Evolutionary conservation across 2,113 vertebrate genomes (phyloP).

Genomic region (Otis tarda): DNA sequence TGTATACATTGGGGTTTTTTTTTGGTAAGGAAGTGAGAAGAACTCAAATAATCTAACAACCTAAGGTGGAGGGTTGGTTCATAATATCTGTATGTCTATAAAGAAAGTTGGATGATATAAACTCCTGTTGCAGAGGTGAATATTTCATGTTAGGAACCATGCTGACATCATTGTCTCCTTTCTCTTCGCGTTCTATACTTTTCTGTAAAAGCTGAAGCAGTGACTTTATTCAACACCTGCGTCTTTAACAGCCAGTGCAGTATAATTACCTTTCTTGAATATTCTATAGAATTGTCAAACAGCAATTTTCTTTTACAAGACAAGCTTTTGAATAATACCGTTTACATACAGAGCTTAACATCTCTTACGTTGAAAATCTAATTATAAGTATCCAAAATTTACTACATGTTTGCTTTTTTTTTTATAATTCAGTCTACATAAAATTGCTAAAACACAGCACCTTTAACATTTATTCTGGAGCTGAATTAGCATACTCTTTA

Average conservation of each 20-base stretch:
- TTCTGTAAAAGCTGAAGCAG: slow-evolving; percentile 64
- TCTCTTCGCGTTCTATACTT: slow-evolving; percentile 40
- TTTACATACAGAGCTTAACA: slow-evolving; percentile 77
- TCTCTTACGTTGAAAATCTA: slow-evolving; percentile 73
- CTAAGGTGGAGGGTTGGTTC: not conserved
- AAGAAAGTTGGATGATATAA: not conserved
- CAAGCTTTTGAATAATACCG: slow-evolving; percentile 75
- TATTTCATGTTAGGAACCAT: not conserved
- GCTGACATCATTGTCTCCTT: slow-evolving; percentile 23
- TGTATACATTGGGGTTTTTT: not conserved
- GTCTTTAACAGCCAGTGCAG: slow-evolving; percentile 71
- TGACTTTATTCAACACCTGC: slow-evolving; percentile 76
- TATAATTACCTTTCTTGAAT: slow-evolving; percentile 82
- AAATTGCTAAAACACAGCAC: slow-evolving; percentile 64
- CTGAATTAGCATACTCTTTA: slow-evolving; percentile 34
- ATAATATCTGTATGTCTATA: not conserved
- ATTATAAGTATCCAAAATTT: slow-evolving; percentile 76
- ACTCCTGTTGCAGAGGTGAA: slow-evolving; percentile 27
- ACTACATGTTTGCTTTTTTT: slow-evolving; percentile 46
- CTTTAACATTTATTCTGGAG: slow-evolving; percentile 49
- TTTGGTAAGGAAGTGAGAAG: not conserved
- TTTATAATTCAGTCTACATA: slow-evolving; percentile 67
- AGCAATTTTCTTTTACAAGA: slow-evolving; percentile 80
- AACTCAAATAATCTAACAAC: not conserved
- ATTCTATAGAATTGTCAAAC: slow-evolving; percentile 84